These are phyloP conservation scores for Embidobia sp. DNA, from an alignment of 2,888 invertebrate genomes.

Conservation along the genomic window DNA sequence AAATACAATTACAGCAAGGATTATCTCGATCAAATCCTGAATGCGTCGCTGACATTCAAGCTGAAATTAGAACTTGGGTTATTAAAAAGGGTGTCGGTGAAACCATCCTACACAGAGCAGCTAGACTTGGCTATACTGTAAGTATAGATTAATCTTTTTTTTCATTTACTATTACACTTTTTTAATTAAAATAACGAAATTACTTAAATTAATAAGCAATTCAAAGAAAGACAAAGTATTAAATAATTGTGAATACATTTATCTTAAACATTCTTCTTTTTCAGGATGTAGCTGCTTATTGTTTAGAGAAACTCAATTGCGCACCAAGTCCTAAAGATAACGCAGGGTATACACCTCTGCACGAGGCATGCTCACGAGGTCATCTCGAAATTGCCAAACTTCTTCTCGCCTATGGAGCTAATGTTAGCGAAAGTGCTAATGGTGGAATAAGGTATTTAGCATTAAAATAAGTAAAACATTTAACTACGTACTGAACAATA, in stretches of 20 bases:
- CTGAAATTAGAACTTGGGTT: slow-evolving; percentile 94
- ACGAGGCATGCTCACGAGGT: slow-evolving; percentile 95
- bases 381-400: slow-evolving; percentile 93
- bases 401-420: slow-evolving; percentile 93
- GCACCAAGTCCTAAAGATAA: slow-evolving; percentile 94
- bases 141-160: slow-evolving; percentile 75
- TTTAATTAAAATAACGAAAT: no score
- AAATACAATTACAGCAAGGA: slow-evolving; percentile 69
- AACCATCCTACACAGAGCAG: slow-evolving; percentile 95
- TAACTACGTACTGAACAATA: no score
- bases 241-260: no score
- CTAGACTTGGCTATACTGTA: slow-evolving; percentile 93
- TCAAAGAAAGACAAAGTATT: no score
- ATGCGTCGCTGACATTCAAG: slow-evolving; percentile 89
- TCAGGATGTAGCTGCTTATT: slow-evolving; percentile 94
- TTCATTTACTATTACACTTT: no score
- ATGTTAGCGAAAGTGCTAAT: slow-evolving; percentile 94
- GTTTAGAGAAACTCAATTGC: slow-evolving; percentile 91
- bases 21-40: slow-evolving; percentile 84
- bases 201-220: no score
- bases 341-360: slow-evolving; percentile 95
- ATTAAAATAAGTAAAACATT: slow-evolving; percentile 2
- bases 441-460: slow-evolving; percentile 90
- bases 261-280: no score
- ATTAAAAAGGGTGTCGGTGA: slow-evolving; percentile 97